Evolutionary conservation across 2,113 vertebrate species (phyloP), one percentile per base, ranked within the genome.

Genomic region (Dipodomys merriami): DNA sequence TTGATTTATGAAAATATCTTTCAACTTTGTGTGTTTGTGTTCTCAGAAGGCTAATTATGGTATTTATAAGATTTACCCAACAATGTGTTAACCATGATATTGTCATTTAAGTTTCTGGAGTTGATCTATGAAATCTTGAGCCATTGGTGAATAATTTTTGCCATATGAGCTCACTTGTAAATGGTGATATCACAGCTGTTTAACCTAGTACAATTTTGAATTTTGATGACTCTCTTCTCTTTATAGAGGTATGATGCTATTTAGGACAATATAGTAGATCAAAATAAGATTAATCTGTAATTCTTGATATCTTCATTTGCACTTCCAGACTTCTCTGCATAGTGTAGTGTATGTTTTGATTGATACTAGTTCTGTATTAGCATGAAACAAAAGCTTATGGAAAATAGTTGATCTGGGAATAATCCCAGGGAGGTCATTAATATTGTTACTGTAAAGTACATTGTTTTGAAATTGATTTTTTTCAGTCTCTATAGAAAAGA

Each of bases 381-480:
- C 57, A 33, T 83, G 33, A 93, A 83, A 86, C 44, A 88, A 67
- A 83, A 65, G 10, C 10, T 92, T 49, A 1, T 91, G 65, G 10
- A 88, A 81, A 53, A 35, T 64, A 7, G 65, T 78, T 91, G 44
- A 53, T 80, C 53, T 86, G 65, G 39, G 30, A 96, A 72, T 46
- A 88, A 71, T 94, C 39, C 27, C 57, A 83, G 65, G 30, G 27
- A 80, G 25, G 83, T 71, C 44, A 77, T 80, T 88, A 91, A 8
- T 72, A 60, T 88, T 77, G 23, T 39, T 91, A n/a, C 68, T 88
- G 20, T 62, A 90, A 76, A 78, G 22, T 82, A 18, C 23, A 72
- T 80, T 93, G 29, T 8, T 86, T 92, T 77, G 25, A 92, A 94
- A 82, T 79, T 92, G 20, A 90, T 91, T 83, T 88, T 77, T 88